Evolutionary conservation across 1,140 invertebrate species (phyloP).

Genomic region (Teleopsis dalmanni): DNA sequence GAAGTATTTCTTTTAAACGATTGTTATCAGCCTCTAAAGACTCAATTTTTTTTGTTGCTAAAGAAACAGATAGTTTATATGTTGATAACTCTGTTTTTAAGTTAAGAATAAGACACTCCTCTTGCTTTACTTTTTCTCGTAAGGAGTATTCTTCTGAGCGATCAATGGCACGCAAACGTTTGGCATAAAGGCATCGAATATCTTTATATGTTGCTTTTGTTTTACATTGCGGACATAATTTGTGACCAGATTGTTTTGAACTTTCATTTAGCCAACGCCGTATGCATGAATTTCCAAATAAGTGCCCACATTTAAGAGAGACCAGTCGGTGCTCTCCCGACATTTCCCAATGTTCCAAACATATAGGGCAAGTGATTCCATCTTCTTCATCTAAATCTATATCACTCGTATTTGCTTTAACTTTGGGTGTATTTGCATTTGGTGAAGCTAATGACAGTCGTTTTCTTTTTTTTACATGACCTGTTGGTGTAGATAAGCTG

Average conservation of each 20-base stretch:
- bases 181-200: slow-evolving; percentile 66
- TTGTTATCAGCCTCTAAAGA: slow-evolving; percentile 22
- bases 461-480: slow-evolving; percentile 33
- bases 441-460: slow-evolving; percentile 13
- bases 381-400: slow-evolving; percentile 44
- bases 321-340: slow-evolving; percentile 76
- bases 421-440: slow-evolving; percentile 4
- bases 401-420: slow-evolving; percentile 1
- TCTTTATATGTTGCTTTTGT: slow-evolving; percentile 64
- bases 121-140: slow-evolving; percentile 48
- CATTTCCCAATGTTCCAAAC: slow-evolving; percentile 78
- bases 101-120: slow-evolving; percentile 40
- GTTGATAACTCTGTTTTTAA: slow-evolving; percentile 48
- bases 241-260: slow-evolving; percentile 40
- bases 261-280: slow-evolving; percentile 62
- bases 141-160: slow-evolving; percentile 56
- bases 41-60: slow-evolving; percentile 33
- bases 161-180: slow-evolving; percentile 55
- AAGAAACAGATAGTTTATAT: slow-evolving; percentile 50
- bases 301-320: slow-evolving; percentile 80
- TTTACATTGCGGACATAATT: slow-evolving; percentile 81
- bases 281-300: slow-evolving; percentile 81
- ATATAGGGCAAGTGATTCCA: slow-evolving; percentile 74
- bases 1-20: slow-evolving; percentile 19
- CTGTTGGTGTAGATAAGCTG: too few species aligned